Evolutionary conservation across 1,140 invertebrate species (phyloP), one percentile per base, ranked within the genome.

Genomic region (Eubasilissa regina): DNA sequence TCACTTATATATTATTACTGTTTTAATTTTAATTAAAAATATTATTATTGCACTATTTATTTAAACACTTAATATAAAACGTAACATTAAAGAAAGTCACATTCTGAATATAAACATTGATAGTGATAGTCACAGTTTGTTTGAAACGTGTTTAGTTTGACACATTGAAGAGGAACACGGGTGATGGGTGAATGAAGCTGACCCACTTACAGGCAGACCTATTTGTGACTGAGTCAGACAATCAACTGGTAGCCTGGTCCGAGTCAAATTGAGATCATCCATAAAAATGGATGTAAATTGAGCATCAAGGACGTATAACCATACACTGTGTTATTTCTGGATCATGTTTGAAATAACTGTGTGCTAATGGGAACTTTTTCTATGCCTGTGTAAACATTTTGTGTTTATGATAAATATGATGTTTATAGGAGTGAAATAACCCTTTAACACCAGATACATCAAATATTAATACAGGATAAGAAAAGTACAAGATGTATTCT

Each of bases 271-370:
- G 62, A 66, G 62, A 66, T 66, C 62, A 66, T 66, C 62, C 62
- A 66, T 66, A 75, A 79, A 79, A 74, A 66, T 35, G 45, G 43
- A 75, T 44, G 53, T 62, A 75, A 79, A 79, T 79, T 79, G 58
- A 58, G 51, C 68, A 66, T 66, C 70, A 79, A 79, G 78, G 78
- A 75, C 78, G 12, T 19, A n/a, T n/a, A n/a, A n/a, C n/a, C n/a
- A n/a, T n/a, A n/a, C n/a, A n/a, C n/a, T 8, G 55, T 75, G 60
- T 79, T 68, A 68, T 68, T 68, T 68, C 43, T 44, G 44, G 35
- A 68, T 15, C 64, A 13, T 62, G 58, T 62, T 62, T 15, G 17
- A 62, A 21, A 35, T 35, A 35, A 19, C 58, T 62, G 17, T 17
- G n/a, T 55, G 58, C 58, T 35, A 19, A 21, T 35, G 58, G 58